Percentiles rank a stretch among this genome's conserved stretches.
Evolutionary conservation across 2,888 invertebrate species (phyloP).

Genomic region (Leptopterna dolabrata): DNA sequence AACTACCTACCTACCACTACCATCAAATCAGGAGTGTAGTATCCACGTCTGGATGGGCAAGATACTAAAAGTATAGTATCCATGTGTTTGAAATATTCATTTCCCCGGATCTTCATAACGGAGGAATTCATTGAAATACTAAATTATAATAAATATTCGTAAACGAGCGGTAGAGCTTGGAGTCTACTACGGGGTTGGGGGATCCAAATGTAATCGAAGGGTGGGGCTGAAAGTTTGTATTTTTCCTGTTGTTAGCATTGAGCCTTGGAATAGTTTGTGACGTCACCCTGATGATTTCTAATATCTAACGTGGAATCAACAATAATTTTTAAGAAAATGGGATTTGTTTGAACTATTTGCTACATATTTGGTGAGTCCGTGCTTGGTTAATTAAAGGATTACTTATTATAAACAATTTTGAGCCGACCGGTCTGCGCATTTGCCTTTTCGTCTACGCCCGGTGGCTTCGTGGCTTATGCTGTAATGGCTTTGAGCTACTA

Average conservation of each 20-base stretch:
- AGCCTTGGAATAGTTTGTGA: not conserved
- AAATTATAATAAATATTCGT: no score
- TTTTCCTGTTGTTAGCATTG: not conserved
- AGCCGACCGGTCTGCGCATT: not conserved
- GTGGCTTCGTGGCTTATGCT: not conserved
- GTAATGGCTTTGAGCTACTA: not conserved
- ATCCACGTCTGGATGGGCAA: no score
- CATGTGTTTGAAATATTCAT: no score
- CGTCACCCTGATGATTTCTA: constrained; percentile 27
- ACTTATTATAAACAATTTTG: not conserved
- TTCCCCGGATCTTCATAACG: no score
- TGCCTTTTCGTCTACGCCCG: not conserved
- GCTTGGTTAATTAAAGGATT: not conserved
- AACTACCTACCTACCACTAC: no score
- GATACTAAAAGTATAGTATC: no score
- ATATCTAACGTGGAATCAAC: constrained; percentile 36
- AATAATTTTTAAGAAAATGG: constrained; percentile 1
- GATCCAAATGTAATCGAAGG: not conserved
- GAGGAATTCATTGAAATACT: no score
- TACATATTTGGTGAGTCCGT: not conserved
- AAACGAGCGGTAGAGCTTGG: no score
- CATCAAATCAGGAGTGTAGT: no score
- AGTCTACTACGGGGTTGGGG: no score
- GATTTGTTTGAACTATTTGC: not conserved
- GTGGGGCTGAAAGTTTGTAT: not conserved